Evolutionary conservation across 2,797 vertebrate species (phyloP).

Genomic region (Corythornis leucogaster): DNA sequence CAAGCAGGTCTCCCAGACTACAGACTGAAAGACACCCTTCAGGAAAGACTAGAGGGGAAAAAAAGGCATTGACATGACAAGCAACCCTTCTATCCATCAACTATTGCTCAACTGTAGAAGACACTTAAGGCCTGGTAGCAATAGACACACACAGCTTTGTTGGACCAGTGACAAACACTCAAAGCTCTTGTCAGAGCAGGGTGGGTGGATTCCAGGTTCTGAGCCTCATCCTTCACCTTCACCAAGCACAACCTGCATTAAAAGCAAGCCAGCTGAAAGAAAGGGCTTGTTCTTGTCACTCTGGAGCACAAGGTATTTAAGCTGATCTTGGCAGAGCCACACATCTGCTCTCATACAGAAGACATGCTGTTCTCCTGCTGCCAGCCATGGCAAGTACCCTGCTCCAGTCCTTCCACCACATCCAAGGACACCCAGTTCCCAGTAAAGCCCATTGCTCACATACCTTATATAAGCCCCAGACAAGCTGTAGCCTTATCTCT

Average conservation of each 20-base stretch:
- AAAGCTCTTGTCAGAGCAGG: neutral
- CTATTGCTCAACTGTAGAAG: neutral
- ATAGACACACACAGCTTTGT: rapidly evolving
- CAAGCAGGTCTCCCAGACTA: neutral
- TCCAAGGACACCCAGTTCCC: neutral
- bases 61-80: neutral
- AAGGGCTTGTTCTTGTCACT: neutral
- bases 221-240: neutral
- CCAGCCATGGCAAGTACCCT: neutral
- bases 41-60: neutral
- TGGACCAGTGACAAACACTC: neutral
- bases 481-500: neutral
- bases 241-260: neutral
- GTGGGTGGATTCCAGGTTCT: neutral
- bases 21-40: neutral
- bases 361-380: rapidly evolving
- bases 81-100: neutral
- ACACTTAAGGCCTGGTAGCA: neutral
- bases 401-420: neutral
- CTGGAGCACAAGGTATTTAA: neutral
- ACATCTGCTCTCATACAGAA: neutral
- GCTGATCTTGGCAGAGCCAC: neutral
- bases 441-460: neutral
- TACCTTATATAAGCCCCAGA: neutral
- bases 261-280: neutral